These are phyloP conservation scores for Sarcophaga rosellei DNA, from an alignment of 2,888 invertebrate species.

Conservation along the genomic window DNA sequence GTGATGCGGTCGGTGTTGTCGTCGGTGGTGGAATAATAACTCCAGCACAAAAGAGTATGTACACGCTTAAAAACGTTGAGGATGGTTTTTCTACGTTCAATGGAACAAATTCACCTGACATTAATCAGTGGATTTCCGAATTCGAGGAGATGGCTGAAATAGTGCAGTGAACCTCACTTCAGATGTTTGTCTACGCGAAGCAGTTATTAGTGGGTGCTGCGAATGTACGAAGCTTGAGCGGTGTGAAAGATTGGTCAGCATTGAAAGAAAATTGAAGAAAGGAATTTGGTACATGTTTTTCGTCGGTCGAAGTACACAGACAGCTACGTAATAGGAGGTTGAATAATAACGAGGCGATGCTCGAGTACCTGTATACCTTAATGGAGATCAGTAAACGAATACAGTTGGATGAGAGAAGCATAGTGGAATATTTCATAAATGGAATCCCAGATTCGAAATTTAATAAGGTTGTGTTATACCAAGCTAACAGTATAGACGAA, in stretches of 20 bases:
- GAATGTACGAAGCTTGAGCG: no score
- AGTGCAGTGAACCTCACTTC: constrained; percentile 14
- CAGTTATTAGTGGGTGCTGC: no score
- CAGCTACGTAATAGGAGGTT: background rate
- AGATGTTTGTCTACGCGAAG: constrained; percentile 45
- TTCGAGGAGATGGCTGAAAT: background rate
- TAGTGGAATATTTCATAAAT: no score
- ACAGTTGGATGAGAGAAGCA: background rate
- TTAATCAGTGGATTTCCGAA: constrained; percentile 25
- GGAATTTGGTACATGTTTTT: constrained; percentile 28
- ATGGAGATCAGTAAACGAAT: constrained; percentile 48
- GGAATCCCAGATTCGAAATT: no score
- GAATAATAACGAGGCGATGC: no score
- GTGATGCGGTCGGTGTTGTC: no score
- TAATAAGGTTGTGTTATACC: no score
- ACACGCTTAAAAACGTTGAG: constrained; percentile 29
- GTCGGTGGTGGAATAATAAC: no score
- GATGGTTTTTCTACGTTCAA: background rate
- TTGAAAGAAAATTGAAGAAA: background rate
- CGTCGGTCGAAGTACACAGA: background rate
- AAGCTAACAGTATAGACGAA: no score
- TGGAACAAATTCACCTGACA: constrained; percentile 1
- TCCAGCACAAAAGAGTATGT: no score
- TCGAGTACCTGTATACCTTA: constrained; percentile 51
- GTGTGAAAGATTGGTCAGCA: no score